Conservation (phyloP, 2,888 invertebrate genomes). For the Ametastegia equiseti region DNA sequence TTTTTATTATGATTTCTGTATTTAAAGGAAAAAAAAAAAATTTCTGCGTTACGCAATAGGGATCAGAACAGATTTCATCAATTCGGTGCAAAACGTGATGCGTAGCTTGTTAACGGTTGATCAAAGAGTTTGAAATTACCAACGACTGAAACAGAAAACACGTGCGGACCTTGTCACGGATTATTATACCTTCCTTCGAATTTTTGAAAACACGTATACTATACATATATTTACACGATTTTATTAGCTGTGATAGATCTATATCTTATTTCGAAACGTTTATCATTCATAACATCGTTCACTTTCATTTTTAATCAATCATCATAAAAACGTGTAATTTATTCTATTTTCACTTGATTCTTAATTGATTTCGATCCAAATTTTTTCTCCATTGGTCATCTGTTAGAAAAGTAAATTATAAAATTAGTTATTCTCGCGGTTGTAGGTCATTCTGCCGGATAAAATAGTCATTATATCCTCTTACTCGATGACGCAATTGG, state of each 20-base stretch:
- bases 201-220: background rate
- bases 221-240: background rate
- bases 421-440: background rate
- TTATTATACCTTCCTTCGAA: background rate
- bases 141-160: conserved; percentile 12
- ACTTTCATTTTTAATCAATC: no score
- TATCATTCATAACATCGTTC: no score
- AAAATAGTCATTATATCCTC: no score
- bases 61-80: conserved; percentile 25
- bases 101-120: conserved; percentile 37
- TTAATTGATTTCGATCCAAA: background rate
- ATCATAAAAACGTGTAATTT: no score
- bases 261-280: no score
- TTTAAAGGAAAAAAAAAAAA: no score
- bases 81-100: conserved; percentile 9
- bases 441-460: background rate
- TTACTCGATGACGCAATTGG: background rate
- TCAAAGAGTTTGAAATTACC: conserved; percentile 28
- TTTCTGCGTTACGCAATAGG: conserved; percentile 7
- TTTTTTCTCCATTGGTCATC: no score
- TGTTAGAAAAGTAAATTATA: background rate
- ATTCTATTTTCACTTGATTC: background rate
- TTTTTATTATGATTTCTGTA: no score
- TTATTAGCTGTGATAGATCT: no score
- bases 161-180: background rate